Evolutionary conservation across 2,888 invertebrate species (phyloP).

Genomic region (Tuberolachnus salignus): DNA sequence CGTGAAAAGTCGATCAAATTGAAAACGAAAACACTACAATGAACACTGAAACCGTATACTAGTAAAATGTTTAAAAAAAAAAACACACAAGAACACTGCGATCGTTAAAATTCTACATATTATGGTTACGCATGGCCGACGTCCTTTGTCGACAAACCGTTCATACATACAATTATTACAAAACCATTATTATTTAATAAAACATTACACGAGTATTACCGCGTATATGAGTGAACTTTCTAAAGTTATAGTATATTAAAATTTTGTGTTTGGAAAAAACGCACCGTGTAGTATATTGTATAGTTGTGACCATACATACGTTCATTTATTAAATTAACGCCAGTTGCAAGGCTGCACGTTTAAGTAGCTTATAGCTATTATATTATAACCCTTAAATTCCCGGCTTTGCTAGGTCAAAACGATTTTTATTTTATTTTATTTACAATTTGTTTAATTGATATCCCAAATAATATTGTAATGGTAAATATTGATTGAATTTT

Average conservation of each 20-base stretch:
- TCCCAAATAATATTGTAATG: no score
- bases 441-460: no score
- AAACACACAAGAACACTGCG: not conserved
- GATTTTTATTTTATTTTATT: no score
- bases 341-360: constrained; percentile 41
- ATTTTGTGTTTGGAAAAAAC: not conserved
- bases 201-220: not conserved
- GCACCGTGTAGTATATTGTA: not conserved
- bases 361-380: constrained; percentile 24
- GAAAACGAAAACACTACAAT: not conserved
- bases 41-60: not conserved
- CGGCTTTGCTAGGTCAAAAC: no score
- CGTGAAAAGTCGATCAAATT: no score
- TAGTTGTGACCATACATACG: not conserved
- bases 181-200: not conserved
- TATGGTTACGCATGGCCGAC: constrained; percentile 5
- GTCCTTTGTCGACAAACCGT: not conserved
- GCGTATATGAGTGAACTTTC: not conserved
- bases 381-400: not conserved
- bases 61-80: not conserved
- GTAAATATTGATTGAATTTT: no score
- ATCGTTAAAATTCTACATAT: not conserved
- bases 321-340: constrained; percentile 39
- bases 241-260: not conserved
- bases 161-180: not conserved